Base-by-base conservation (phyloP, 1,140 invertebrate species). In the Odontomachus brunneus region DNA sequence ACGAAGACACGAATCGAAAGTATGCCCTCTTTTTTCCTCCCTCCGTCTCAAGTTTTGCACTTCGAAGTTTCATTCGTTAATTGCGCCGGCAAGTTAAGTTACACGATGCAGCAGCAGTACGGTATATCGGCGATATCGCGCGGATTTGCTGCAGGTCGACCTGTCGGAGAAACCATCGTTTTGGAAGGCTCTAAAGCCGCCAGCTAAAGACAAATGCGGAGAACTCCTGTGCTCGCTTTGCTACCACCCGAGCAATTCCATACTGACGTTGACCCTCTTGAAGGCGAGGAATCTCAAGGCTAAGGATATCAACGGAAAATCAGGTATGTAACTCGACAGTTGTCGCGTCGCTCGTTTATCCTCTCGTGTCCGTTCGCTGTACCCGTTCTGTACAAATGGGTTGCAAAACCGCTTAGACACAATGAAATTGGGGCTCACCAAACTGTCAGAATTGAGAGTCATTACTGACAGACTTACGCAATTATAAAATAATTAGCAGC, bases 231-330 rank as follows among this genome's bases (percentile, higher is more conserved):
- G 98, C 19, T 98, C 98, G 12, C 95, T 99, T 9, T 98, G 97
- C 93, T 99, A 99, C 94, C 97, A 98, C 89, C 98, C 97, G 14
- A 98, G 97, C 92, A 98, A 98, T 94, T 98, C 97, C 57, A 96
- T 97, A 81, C 95, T 98, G 38, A 98, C 98, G 5, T 94, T 98
- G 44, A 97, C 97, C 11, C 95, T 99, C 65, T 95, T 98, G 78
- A 98, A 99, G 93, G 98, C 98, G 24, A 96, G 97, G 88, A 98
- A 98, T 93, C 95, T 99, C 24, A 98, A 98, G 94, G 98, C 98
- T 22, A 98, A 98, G 94, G 98, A 98, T 92, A 98, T 98, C 90
- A 98, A 98, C 88, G 98, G 98, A 90, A 98, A 98, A 95, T 98
- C 98, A 94, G 98, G 98, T 98, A 11, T 44, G 38, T 44, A 44